phyloP scores from a whole-genome alignment of 2,888 invertebrate genomes.

The Arge pagana region DNA sequence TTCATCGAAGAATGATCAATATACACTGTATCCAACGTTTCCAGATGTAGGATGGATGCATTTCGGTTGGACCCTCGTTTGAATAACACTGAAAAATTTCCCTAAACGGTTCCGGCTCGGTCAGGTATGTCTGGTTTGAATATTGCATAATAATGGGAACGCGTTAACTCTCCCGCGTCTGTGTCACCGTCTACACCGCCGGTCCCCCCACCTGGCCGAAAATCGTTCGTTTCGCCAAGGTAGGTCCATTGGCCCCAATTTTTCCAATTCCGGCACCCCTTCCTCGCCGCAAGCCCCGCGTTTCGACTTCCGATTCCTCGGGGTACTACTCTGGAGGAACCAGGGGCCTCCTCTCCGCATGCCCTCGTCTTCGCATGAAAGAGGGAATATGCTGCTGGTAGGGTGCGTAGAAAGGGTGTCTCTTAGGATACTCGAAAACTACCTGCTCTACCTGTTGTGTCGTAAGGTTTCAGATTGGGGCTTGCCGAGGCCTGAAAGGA shows the following conservation, averaged over 20 bases:
- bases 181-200: constrained; percentile 7
- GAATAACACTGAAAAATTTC: constrained; percentile 57
- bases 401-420: constrained; percentile 17
- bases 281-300: constrained; percentile 4
- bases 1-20: constrained; percentile 55
- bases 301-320: background rate
- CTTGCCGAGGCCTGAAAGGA: background rate
- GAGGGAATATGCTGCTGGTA: constrained; percentile 10
- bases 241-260: constrained; percentile 15
- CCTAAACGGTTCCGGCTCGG: constrained; percentile 54
- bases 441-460: constrained; percentile 55
- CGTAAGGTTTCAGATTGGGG: constrained; percentile 4
- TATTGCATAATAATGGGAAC: constrained; percentile 56
- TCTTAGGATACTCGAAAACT: no score
- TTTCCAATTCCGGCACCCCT: constrained; percentile 18
- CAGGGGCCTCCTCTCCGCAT: no score
- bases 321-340: constrained; percentile 1
- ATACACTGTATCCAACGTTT: no score
- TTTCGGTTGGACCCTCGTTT: constrained; percentile 54
- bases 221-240: constrained; percentile 1
- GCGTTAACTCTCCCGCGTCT: constrained; percentile 26
- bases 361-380: no score
- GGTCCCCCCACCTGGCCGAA: background rate
- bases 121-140: constrained; percentile 45
- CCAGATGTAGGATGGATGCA: constrained; percentile 21